Percentiles rank a stretch among this genome's conserved stretches.
Evolutionary conservation across 2,797 vertebrate species (phyloP).

Genomic region (Argentina silus): DNA sequence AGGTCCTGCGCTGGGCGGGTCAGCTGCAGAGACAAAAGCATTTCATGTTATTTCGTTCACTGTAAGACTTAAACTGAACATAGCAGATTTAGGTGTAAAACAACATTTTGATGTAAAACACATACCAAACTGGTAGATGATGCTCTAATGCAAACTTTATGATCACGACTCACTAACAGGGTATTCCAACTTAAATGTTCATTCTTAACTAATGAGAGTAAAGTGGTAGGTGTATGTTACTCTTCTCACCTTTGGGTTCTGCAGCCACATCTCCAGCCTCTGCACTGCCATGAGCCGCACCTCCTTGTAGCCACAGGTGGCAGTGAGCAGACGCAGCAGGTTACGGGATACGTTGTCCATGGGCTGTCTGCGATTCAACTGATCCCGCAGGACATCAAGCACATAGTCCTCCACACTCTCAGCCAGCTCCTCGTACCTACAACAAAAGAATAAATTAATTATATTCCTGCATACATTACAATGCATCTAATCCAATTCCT

Average conservation of each 20-base stretch:
- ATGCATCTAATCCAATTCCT: too few relatives aligned
- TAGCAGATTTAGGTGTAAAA: not conserved
- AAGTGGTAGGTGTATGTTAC: not conserved
- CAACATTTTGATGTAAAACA: too few relatives aligned
- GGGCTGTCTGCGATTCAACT: slow-evolving; percentile 94
- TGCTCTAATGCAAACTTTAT: not conserved
- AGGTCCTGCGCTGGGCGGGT: slow-evolving; percentile 97
- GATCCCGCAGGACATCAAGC: slow-evolving; percentile 91
- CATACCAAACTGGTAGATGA: not conserved
- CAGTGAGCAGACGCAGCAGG: slow-evolving; percentile 90
- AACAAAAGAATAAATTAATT: not conserved
- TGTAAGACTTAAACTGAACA: not conserved
- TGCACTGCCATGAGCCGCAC: slow-evolving; percentile 94
- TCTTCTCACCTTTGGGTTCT: slow-evolving; percentile 92
- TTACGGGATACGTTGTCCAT: slow-evolving; percentile 98
- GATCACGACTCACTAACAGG: not conserved
- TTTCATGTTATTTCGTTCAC: not conserved
- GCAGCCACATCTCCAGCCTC: slow-evolving; percentile 98
- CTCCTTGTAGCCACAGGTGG: slow-evolving; percentile 96
- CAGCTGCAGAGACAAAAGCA: slow-evolving; percentile 74
- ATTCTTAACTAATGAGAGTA: not conserved
- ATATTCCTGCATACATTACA: too few relatives aligned
- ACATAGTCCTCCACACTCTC: slow-evolving; percentile 98
- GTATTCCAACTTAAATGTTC: not conserved
- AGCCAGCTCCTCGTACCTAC: slow-evolving; percentile 92